Base-by-base conservation (phyloP, 2,113 vertebrate species). In the Macheiramphus alcinus region DNA sequence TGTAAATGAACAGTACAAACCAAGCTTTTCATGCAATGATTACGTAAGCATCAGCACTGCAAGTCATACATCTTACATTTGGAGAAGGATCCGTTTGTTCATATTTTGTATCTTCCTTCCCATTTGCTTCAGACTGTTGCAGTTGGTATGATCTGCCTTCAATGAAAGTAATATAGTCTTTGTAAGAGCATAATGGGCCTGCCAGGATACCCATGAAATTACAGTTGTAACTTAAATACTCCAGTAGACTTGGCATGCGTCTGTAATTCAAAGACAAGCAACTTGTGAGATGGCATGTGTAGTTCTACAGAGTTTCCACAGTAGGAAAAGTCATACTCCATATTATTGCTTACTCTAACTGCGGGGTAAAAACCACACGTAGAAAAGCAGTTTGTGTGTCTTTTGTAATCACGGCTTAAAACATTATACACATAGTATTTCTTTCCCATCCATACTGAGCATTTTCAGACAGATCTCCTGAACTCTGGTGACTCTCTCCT, bases 121-220 rank as follows among this genome's bases (percentile, higher is more conserved):
- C 99, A 11, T 98, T 99, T 84, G 98, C 98, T 91, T 99, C 98
- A 38, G 98, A 93, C 70, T 98, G 98, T 47, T 98, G 97, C 63
- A 97, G 93, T 72, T 99, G 98, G 94, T 98, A 99, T 70, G 98
- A 97, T 40, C 98, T 98, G 96, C 99, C 99, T 97, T 99, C 99
- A 84, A 99, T 99, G 98, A 99, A 99, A 90, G 98, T 98, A 96
- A 98, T 99, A 98, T 99, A 99, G 98, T 99, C 99, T 86, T 99
- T 99, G 98, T 99, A 99, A 86, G 99, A 99, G 98, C 99, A 99
- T 50, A 99, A 98, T 8, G 99, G 99, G 65, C 99, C 99, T 5
- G 99, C 99, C 98, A 99, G 98, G 98, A 99, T 99, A 82, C 99
- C 99, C 99, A 99, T 99, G 98, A 99, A 99, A 99, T 99, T 99